Evolutionary conservation across 2,888 invertebrate species (phyloP).

Genomic region (Drosophila maculinotata): DNA sequence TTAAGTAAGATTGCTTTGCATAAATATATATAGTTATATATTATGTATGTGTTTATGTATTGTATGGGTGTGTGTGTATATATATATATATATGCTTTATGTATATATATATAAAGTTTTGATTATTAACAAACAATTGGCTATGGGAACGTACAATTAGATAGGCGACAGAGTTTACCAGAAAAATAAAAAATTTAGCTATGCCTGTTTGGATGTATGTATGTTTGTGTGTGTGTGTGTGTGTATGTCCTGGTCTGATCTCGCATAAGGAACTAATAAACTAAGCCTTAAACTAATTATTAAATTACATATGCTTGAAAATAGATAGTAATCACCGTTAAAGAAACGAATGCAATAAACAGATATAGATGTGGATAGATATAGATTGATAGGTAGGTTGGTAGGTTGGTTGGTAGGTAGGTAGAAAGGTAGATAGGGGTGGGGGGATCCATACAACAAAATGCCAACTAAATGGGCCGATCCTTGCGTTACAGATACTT

Average conservation of each 20-base stretch:
- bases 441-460: slow-evolving; percentile 29
- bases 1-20: slow-evolving; percentile 47
- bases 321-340: slow-evolving; percentile 51
- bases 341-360: slow-evolving; percentile 46
- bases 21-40: slow-evolving; percentile 23
- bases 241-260: slow-evolving; percentile 30
- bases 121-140: slow-evolving; percentile 72
- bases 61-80: neutral
- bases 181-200: slow-evolving; percentile 49
- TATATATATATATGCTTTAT: slow-evolving; percentile 22
- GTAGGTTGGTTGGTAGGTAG: slow-evolving; percentile 6
- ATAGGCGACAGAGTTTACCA: slow-evolving; percentile 50
- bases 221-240: slow-evolving; percentile 26
- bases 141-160: slow-evolving; percentile 70
- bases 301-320: slow-evolving; percentile 59
- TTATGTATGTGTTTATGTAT: slow-evolving; percentile 8
- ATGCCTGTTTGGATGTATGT: slow-evolving; percentile 41
- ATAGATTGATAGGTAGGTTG: slow-evolving; percentile 20
- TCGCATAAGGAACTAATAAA: slow-evolving; percentile 68
- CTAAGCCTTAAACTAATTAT: slow-evolving; percentile 67
- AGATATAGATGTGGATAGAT: slow-evolving; percentile 33
- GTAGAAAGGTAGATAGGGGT: slow-evolving; percentile 3
- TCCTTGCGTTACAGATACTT: slow-evolving; percentile 84
- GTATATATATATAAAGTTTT: slow-evolving; percentile 38
- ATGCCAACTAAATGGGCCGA: slow-evolving; percentile 33